Conservation (phyloP, 2,888 invertebrate genomes). For the Noctua pronuba region DNA sequence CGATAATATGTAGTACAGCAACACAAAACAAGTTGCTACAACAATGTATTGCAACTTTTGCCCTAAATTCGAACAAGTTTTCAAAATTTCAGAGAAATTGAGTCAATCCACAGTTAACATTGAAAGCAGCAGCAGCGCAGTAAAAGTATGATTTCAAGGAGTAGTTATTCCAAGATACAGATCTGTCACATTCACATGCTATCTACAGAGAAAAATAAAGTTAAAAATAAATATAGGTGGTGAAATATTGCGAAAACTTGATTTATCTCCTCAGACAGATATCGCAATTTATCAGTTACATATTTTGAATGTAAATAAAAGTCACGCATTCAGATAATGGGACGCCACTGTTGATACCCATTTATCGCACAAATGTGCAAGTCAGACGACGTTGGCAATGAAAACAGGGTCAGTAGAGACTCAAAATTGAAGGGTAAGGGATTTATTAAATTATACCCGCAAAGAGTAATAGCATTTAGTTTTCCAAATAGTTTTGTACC, state of each 20-base stretch:
- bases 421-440: neutral
- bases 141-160: neutral
- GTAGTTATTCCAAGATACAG: neutral
- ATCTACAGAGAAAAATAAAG: constrained; percentile 11
- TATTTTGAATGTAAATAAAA: constrained; percentile 34
- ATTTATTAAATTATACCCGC: neutral
- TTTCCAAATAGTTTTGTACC: neutral
- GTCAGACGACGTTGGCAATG: constrained; percentile 11
- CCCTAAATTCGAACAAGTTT: neutral
- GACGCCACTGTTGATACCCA: constrained; percentile 12
- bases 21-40: neutral
- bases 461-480: neutral
- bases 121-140: too few species aligned
- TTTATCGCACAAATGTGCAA: constrained; percentile 15
- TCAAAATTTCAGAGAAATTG: neutral
- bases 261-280: constrained; percentile 26
- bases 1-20: neutral
- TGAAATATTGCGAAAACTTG: constrained; percentile 57
- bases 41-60: neutral
- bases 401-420: constrained; percentile 8
- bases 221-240: constrained; percentile 29
- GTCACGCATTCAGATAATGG: constrained; percentile 33
- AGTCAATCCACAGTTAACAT: neutral
- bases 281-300: constrained; percentile 33
- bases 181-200: neutral